A percentile compares a stretch with the other conserved stretches of the same genome.
phyloP scores from a whole-genome alignment of 1,140 invertebrate species.

The Choristoneura fumiferana region DNA sequence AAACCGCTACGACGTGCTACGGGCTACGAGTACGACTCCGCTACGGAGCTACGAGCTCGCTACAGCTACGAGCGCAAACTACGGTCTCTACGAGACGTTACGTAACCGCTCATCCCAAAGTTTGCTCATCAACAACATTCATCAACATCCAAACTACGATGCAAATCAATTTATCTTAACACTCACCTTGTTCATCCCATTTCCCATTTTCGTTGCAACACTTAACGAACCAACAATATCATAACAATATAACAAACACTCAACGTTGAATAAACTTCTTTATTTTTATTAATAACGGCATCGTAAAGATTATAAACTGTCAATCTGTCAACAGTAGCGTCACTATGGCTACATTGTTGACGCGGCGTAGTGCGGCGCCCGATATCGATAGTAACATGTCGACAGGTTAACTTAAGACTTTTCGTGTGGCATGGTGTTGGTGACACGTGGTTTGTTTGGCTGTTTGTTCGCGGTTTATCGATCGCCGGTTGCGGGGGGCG shows the following conservation, averaged over 20 bases:
- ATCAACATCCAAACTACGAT: slow-evolving; percentile 4
- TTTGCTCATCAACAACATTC: slow-evolving; percentile 4
- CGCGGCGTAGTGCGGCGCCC: slow-evolving; percentile 22
- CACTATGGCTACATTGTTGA: slow-evolving; percentile 77
- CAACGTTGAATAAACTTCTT: slow-evolving; percentile 34
- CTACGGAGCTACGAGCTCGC: neutral
- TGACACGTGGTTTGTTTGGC: slow-evolving; percentile 33
- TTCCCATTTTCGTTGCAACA: slow-evolving; percentile 80
- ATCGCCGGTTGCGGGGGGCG: slow-evolving; percentile 21
- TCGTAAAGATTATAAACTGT: slow-evolving; percentile 42
- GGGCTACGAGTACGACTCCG: neutral
- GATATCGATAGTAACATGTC: too few relatives aligned
- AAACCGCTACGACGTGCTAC: too few relatives aligned
- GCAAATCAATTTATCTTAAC: slow-evolving; percentile 24
- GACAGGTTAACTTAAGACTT: too few relatives aligned
- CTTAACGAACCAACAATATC: slow-evolving; percentile 39
- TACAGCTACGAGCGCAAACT: slow-evolving; percentile 1
- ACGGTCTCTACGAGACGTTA: slow-evolving; percentile 2
- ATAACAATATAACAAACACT: slow-evolving; percentile 37
- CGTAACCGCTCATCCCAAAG: slow-evolving; percentile 11
- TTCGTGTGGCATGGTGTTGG: slow-evolving; percentile 52
- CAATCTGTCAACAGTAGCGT: slow-evolving; percentile 65
- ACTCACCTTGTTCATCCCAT: slow-evolving; percentile 89
- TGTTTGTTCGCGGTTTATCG: slow-evolving; percentile 2
- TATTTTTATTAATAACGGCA: slow-evolving; percentile 33